Conservation (phyloP, 2,888 invertebrate genomes). For the Watsonalla binaria region DNA sequence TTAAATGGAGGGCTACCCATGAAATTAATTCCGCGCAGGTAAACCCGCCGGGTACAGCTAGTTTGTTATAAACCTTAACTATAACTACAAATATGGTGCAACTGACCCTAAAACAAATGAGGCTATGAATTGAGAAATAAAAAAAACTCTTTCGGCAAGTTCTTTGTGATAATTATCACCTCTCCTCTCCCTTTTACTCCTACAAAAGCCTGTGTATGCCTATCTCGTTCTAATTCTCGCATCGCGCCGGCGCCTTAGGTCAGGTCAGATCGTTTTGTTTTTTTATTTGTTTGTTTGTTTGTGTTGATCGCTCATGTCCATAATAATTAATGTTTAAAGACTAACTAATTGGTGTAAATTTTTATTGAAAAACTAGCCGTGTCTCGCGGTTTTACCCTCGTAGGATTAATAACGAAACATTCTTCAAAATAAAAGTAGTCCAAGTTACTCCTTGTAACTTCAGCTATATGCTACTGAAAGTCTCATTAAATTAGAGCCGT, state of each 20-base stretch:
- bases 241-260: constrained; percentile 64
- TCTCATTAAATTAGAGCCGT: too few species aligned
- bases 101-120: constrained; percentile 58
- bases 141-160: constrained; percentile 68
- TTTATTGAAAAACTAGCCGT: constrained; percentile 57
- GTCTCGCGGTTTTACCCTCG: too few species aligned
- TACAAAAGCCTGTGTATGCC: not conserved
- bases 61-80: too few species aligned
- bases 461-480: too few species aligned
- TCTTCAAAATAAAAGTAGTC: not conserved
- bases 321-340: constrained; percentile 71
- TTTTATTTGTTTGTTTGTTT: constrained; percentile 55
- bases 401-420: not conserved
- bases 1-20: too few species aligned
- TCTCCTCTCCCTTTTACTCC: constrained; percentile 20
- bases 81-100: constrained; percentile 22
- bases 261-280: constrained; percentile 70
- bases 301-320: constrained; percentile 59
- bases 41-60: too few species aligned
- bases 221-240: constrained; percentile 19
- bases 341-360: constrained; percentile 72
- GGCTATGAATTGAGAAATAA: constrained; percentile 45
- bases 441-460: too few species aligned
- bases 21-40: too few species aligned
- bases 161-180: constrained; percentile 69